Percentiles rank a stretch among this genome's conserved stretches.
phyloP scores from a whole-genome alignment of 2,888 invertebrate species.

The Cataglyphis cursor region DNA sequence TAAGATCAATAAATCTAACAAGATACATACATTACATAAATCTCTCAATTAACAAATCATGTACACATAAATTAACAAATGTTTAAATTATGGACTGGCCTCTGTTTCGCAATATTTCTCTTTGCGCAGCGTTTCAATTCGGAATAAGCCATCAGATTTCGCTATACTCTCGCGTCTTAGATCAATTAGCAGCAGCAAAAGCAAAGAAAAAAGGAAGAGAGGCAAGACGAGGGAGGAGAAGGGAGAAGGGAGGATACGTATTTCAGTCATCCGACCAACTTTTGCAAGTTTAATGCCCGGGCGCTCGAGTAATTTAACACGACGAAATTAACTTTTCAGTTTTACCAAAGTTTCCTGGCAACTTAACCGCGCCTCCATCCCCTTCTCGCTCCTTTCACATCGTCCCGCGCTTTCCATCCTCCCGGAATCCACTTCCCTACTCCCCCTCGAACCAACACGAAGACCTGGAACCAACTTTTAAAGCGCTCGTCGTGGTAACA shows the following conservation, averaged over 20 bases:
- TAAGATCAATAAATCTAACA: conserved; percentile 9
- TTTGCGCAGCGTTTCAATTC: not conserved
- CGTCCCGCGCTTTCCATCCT: conserved; percentile 57
- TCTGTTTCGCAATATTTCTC: not conserved
- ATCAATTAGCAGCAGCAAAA: conserved; percentile 51
- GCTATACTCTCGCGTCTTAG: conserved; percentile 50
- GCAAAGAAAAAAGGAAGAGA: conserved; percentile 40
- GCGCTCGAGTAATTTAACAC: conserved; percentile 85
- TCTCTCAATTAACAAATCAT: not conserved
- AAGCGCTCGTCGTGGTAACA: conserved; percentile 82
- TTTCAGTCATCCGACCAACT: conserved; percentile 84
- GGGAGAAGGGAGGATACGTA: conserved; percentile 76
- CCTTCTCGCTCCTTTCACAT: conserved; percentile 61
- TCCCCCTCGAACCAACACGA: conserved; percentile 65
- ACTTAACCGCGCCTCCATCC: conserved; percentile 79
- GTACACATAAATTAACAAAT: not conserved
- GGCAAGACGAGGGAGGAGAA: conserved; percentile 56
- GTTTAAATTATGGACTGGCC: not conserved
- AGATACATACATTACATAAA: not conserved
- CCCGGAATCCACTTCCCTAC: conserved; percentile 63
- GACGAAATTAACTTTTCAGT: conserved; percentile 86
- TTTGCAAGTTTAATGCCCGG: conserved; percentile 84
- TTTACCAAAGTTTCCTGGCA: conserved; percentile 85
- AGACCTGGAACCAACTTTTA: conserved; percentile 81
- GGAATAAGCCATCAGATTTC: conserved; percentile 52